Conservation (phyloP, 1,140 invertebrate species). For the Nomia melanderi region DNA sequence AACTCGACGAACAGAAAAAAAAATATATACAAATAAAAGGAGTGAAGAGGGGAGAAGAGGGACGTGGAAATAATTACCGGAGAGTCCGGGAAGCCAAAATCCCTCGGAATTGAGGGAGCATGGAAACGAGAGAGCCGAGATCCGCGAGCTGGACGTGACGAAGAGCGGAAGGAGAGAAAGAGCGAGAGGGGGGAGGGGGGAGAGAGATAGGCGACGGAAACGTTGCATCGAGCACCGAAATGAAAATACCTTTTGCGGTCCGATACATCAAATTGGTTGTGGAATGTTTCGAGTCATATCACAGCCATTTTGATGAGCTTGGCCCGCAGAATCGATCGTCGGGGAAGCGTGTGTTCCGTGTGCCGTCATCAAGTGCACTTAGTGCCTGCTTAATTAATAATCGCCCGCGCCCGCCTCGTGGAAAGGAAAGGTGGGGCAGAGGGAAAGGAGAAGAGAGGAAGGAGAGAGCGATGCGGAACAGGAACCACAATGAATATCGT, state of each 20-base stretch:
- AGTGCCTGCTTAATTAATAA: constrained; percentile 49
- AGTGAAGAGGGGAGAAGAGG: not conserved
- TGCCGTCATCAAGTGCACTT: not conserved
- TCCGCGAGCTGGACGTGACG: not conserved
- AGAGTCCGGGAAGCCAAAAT: constrained; percentile 8
- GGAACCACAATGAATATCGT: not conserved
- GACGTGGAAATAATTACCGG: constrained; percentile 35
- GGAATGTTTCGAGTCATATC: constrained; percentile 87
- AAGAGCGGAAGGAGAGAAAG: constrained; percentile 1
- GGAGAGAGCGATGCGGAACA: not conserved
- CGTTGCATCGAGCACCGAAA: constrained; percentile 19
- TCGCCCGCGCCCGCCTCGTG: not conserved
- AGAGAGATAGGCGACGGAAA: not conserved
- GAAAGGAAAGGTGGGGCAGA: not conserved
- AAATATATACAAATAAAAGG: too few relatives aligned
- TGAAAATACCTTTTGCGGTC: constrained; percentile 76
- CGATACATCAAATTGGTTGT: constrained; percentile 87
- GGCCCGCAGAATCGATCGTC: constrained; percentile 79
- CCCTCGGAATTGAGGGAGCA: constrained; percentile 8
- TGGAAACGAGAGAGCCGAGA: not conserved
- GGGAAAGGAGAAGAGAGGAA: too few relatives aligned
- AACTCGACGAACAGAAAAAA: constrained; percentile 20
- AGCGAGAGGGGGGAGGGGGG: not conserved
- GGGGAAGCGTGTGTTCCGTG: constrained; percentile 13
- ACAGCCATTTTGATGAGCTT: constrained; percentile 92